Percentiles rank a stretch among this genome's conserved stretches.
phyloP scores from a whole-genome alignment of 2,797 vertebrate species.

The Macrochelys suwanniensis region DNA sequence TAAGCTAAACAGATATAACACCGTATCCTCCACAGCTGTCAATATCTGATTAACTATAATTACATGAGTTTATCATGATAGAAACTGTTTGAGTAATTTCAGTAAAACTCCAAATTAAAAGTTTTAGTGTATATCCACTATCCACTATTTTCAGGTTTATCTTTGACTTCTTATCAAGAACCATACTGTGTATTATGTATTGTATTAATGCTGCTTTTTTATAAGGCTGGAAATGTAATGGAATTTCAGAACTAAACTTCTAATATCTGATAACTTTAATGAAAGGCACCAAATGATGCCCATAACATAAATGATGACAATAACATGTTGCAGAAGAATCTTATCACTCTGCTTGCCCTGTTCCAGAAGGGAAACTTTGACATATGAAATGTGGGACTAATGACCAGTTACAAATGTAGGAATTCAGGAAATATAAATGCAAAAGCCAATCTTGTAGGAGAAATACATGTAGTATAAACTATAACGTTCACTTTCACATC shows the following conservation, averaged over 20 bases:
- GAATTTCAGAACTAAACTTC: conserved; percentile 53
- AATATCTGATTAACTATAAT: conserved; percentile 74
- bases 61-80: conserved; percentile 71
- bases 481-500: not conserved
- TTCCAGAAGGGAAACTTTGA: not conserved
- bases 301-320: not conserved
- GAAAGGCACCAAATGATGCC: conserved; percentile 43
- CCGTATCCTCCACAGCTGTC: conserved; percentile 19
- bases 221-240: conserved; percentile 63
- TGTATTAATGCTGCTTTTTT: conserved; percentile 63
- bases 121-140: conserved; percentile 46
- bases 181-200: conserved; percentile 42
- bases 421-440: conserved; percentile 29
- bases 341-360: not conserved
- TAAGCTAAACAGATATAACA: conserved; percentile 26
- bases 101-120: conserved; percentile 59
- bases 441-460: not conserved
- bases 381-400: not conserved
- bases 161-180: conserved; percentile 69
- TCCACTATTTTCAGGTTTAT: conserved; percentile 64
- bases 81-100: conserved; percentile 65
- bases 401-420: conserved; percentile 35
- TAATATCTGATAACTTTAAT: conserved; percentile 73
- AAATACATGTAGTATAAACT: conserved; percentile 1
- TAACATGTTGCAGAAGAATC: conserved; percentile 22